Percentiles rank a stretch among this genome's conserved stretches.
Evolutionary conservation across 2,797 vertebrate species (phyloP).

Genomic region (Pogoniulus pusillus): DNA sequence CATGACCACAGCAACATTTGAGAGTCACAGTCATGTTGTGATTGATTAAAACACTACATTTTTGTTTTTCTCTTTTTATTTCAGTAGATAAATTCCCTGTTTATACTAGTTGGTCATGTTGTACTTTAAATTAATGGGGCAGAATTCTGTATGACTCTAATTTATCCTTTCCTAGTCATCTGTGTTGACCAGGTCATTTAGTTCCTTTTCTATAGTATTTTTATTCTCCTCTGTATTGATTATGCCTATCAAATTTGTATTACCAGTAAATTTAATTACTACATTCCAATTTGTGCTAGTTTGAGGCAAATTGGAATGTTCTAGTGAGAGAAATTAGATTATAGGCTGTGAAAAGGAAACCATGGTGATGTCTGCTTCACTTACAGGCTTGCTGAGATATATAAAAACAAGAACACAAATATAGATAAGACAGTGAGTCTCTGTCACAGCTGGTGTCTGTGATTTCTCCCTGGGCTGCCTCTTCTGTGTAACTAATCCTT

Average conservation of each 20-base stretch:
- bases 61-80: neutral
- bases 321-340: too few species aligned
- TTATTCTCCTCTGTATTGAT: neutral
- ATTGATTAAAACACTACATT: conserved; percentile 38
- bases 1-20: neutral
- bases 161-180: neutral
- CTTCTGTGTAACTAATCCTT: too few species aligned
- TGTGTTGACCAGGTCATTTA: neutral
- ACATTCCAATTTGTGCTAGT: neutral
- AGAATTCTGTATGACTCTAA: neutral
- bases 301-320: too few species aligned
- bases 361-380: too few species aligned
- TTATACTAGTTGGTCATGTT: neutral
- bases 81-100: neutral
- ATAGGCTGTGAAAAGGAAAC: too few species aligned
- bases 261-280: neutral
- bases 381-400: too few species aligned
- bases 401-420: too few species aligned
- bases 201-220: neutral
- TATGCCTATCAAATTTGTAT: neutral
- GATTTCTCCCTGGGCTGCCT: too few species aligned
- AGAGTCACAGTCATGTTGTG: neutral
- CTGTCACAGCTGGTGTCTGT: too few species aligned
- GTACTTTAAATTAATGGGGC: neutral
- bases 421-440: too few species aligned